These are phyloP conservation scores for Tolmerus cingulatus DNA, from an alignment of 2,888 invertebrate species.

Conservation along the genomic window DNA sequence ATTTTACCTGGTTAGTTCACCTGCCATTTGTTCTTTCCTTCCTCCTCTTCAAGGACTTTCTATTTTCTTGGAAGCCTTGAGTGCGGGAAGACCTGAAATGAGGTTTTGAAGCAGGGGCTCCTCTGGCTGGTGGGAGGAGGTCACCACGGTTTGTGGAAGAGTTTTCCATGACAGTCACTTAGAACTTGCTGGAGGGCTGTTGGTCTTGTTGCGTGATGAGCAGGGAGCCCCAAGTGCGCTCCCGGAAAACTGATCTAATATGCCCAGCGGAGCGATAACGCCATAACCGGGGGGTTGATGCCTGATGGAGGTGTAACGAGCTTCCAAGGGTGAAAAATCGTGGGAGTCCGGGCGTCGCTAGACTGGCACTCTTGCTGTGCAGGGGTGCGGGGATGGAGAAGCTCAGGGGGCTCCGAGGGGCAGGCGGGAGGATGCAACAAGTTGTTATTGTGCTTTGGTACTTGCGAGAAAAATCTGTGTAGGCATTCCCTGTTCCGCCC, in stretches of 20 bases:
- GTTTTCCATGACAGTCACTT: not conserved
- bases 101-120: not conserved
- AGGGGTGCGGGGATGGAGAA: not conserved
- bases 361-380: not conserved
- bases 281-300: not conserved
- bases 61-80: not conserved
- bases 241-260: slow-evolving; percentile 27
- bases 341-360: not conserved
- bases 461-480: not conserved
- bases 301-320: not conserved
- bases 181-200: not conserved
- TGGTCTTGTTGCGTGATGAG: not conserved
- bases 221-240: not conserved
- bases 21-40: not conserved
- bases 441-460: not conserved
- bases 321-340: not conserved
- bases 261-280: not conserved
- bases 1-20: not conserved
- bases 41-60: not conserved
- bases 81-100: not conserved
- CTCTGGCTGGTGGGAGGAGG: not conserved
- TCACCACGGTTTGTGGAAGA: not conserved
- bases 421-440: not conserved
- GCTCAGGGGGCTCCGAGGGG: not conserved
- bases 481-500: not conserved